A percentile compares a stretch with the other conserved stretches of the same genome.
Evolutionary conservation across 2,113 vertebrate species (phyloP).

Genomic region (Turnix velox): DNA sequence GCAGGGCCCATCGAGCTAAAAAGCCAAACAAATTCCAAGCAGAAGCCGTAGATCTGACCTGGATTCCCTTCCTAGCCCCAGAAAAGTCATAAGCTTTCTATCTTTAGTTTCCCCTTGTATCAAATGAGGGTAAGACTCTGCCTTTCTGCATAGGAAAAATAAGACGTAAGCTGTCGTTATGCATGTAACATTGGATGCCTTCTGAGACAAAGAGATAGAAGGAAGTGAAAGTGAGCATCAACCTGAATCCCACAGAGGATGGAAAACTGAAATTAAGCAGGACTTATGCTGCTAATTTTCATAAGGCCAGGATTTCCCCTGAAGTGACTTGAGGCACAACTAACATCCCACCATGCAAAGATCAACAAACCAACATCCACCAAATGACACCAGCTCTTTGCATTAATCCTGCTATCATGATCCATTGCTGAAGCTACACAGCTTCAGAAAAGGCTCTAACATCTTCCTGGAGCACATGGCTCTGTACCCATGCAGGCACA

Average conservation of each 20-base stretch:
- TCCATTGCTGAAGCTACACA: neutral
- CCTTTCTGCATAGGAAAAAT: neutral
- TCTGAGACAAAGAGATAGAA: neutral
- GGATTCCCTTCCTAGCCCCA: conserved; percentile 24
- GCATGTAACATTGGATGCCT: accelerated
- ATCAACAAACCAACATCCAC: neutral
- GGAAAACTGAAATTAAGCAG: neutral
- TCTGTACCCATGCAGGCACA: accelerated
- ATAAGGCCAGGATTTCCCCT: neutral
- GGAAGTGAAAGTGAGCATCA: neutral
- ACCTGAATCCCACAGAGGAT: accelerated
- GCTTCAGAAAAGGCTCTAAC: neutral
- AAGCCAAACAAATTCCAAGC: neutral
- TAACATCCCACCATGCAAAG: neutral
- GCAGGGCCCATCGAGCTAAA: neutral
- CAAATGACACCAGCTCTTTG: accelerated
- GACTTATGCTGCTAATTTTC: neutral
- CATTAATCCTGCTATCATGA: accelerated
- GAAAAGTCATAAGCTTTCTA: conserved; percentile 36
- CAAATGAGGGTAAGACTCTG: neutral
- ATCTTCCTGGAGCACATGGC: accelerated
- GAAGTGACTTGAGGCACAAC: neutral
- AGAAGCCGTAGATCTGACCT: conserved; percentile 20
- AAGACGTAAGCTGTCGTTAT: neutral
- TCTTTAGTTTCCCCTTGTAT: conserved; percentile 36